These are phyloP conservation scores for Calidris pugnax DNA, from an alignment of 2,113 vertebrate genomes.

Conservation along the genomic window DNA sequence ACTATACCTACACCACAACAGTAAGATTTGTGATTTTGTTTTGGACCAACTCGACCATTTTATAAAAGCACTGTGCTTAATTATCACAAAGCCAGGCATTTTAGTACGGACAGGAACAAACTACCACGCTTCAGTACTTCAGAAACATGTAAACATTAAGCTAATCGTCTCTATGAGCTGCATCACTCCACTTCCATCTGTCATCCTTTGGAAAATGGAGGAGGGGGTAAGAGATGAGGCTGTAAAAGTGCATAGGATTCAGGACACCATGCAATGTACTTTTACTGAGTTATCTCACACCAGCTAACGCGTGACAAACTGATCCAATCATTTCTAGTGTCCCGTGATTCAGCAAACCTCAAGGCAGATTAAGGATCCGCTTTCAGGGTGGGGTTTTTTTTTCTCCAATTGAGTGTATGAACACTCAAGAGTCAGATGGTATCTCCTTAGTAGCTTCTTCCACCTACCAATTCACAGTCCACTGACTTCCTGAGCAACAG, in stretches of 20 bases:
- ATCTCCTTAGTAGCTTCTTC: slow-evolving; percentile 5
- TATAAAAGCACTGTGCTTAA: not conserved
- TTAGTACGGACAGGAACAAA: not conserved
- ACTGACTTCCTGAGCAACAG: not conserved
- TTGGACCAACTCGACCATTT: not conserved
- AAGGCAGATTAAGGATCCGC: not conserved
- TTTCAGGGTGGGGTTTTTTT: not conserved
- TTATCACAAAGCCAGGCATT: not conserved
- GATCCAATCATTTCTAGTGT: not conserved
- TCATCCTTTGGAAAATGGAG: not conserved
- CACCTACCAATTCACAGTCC: not conserved
- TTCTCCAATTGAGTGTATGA: not conserved
- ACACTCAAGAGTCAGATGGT: not conserved
- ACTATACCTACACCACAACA: not conserved
- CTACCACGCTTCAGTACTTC: not conserved
- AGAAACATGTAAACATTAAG: not conserved
- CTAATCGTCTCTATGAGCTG: not conserved
- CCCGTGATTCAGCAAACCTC: not conserved
- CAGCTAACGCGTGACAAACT: not conserved
- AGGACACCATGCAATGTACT: not conserved
- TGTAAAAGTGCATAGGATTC: not conserved
- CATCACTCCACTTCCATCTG: not conserved
- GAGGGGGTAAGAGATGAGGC: not conserved
- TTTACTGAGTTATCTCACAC: not conserved
- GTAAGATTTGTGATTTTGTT: not conserved